A percentile compares a stretch with the other conserved stretches of the same genome.
Evolutionary conservation across 23 tunicate genomes (phyloP).

Genomic region (Halocynthia roretzi): DNA sequence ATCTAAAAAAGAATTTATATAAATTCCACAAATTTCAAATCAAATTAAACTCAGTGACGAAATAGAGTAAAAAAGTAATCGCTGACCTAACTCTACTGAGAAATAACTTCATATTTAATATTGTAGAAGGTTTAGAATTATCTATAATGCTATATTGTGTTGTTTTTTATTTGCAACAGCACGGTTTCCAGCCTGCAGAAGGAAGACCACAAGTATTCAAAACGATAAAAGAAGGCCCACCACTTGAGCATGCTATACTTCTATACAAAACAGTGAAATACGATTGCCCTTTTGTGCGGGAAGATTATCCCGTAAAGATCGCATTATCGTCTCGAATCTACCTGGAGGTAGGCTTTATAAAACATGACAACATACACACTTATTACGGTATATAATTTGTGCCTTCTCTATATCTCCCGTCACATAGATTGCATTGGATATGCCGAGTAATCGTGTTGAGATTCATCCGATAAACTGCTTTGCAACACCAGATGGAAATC

Average conservation of each 20-base stretch:
- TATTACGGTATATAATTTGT: not conserved
- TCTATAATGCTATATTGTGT: too few species aligned
- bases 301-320: conserved; percentile 28
- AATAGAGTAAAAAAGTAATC: too few species aligned
- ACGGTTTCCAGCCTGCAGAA: conserved; percentile 31
- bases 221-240: conserved; percentile 22
- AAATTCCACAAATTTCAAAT: too few species aligned
- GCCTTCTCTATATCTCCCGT: not conserved
- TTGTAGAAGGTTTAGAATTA: too few species aligned
- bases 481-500: conserved; percentile 34
- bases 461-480: conserved; percentile 40
- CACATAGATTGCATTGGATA: conserved; percentile 21
- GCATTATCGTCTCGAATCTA: conserved; percentile 13
- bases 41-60: too few species aligned
- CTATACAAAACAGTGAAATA: conserved; percentile 24
- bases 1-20: too few species aligned
- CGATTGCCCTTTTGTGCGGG: conserved; percentile 28
- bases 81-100: too few species aligned
- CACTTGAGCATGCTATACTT: conserved; percentile 25
- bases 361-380: not conserved
- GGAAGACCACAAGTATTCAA: conserved; percentile 6
- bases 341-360: conserved; percentile 15
- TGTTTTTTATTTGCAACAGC: conserved; percentile 13
- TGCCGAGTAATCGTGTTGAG: conserved; percentile 43
- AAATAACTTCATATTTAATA: too few species aligned